Evolutionary conservation across 2,888 invertebrate species (phyloP), one percentile per base, ranked within the genome.

Genomic region (Bruchidius siliquastri): DNA sequence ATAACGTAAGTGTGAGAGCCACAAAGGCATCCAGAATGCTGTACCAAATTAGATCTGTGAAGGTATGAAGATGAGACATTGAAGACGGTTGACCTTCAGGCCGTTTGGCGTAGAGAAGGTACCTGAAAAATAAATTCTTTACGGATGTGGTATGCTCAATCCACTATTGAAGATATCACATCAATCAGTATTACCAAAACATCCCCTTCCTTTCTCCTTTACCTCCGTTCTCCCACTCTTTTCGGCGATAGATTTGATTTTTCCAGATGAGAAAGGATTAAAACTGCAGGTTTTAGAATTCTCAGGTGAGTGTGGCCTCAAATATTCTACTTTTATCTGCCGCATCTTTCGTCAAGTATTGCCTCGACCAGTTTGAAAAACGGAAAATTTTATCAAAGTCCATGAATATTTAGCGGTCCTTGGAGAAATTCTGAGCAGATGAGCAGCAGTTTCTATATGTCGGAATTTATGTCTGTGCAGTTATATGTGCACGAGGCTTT

Each of bases 51-150:
- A 79, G 69, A 3, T 72, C 72, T 49, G 79, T 80, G 73, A 86
- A 83, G 13, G 83, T 83, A 71, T 80, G 81, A 67, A 85, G 73
- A 75, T 86, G 85, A 13, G 83, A 83, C 21, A 78, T 77, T 0
- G 84, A 80, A 4, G 83, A 81, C 21, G 83, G 82, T 76, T 79
- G 80, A 2, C 80, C 77, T 79, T 81, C 76, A 2, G 85, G 84
- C 30, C 76, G 75, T 78, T 82, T 84, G 73, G 82, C 77, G 74
- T 83, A 85, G 30, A 86, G 76, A 73, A 85, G 80, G 74, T 85
- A 85, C 84, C 85, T 85, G 26, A 26, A 26, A 26, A 26, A 26
- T 26, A 26, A 26, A 26, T 26, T 26, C 2, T n/a, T n/a, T n/a
- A n/a, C n/a, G n/a, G n/a, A n/a, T n/a, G n/a, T n/a, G n/a, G n/a